Evolutionary conservation across 2,797 vertebrate species (phyloP).

Genomic region (Pantherophis alleghaniensis): DNA sequence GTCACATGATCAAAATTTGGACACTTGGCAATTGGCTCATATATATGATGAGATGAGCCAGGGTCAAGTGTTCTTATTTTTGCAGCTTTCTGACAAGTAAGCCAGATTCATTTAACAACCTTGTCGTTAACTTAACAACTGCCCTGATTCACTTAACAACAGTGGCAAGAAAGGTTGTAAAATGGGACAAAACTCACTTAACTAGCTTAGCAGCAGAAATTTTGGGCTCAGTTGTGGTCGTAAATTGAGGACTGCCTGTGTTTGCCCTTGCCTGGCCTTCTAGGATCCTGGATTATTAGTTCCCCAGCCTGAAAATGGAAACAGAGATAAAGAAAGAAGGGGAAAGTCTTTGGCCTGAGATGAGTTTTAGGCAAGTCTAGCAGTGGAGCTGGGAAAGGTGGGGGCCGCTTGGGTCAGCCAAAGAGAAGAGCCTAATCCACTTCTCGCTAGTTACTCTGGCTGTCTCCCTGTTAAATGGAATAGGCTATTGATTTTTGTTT

Average conservation of each 20-base stretch:
- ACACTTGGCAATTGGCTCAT: neutral
- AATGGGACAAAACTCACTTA: neutral
- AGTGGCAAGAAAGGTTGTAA: neutral
- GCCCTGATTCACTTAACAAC: neutral
- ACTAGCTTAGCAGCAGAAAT: neutral
- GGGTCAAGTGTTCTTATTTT: neutral
- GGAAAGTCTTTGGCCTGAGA: neutral
- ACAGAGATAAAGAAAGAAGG: neutral
- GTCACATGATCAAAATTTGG: neutral
- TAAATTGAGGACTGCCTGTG: neutral
- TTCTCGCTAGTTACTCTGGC: conserved; percentile 84
- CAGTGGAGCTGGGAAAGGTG: neutral
- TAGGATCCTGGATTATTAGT: neutral
- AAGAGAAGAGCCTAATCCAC: conserved; percentile 78
- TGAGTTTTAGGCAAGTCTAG: neutral
- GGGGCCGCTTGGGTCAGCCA: conserved; percentile 51
- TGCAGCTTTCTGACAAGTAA: neutral
- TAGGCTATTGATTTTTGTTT: conserved; percentile 84
- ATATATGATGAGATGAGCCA: neutral
- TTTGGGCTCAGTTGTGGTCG: neutral
- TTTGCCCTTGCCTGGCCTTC: neutral
- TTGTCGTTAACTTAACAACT: neutral
- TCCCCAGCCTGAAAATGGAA: neutral
- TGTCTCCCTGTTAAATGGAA: conserved; percentile 84
- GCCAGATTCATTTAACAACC: neutral